Conservation (phyloP, 2,888 invertebrate species). For the Parthenolecanium corni region DNA sequence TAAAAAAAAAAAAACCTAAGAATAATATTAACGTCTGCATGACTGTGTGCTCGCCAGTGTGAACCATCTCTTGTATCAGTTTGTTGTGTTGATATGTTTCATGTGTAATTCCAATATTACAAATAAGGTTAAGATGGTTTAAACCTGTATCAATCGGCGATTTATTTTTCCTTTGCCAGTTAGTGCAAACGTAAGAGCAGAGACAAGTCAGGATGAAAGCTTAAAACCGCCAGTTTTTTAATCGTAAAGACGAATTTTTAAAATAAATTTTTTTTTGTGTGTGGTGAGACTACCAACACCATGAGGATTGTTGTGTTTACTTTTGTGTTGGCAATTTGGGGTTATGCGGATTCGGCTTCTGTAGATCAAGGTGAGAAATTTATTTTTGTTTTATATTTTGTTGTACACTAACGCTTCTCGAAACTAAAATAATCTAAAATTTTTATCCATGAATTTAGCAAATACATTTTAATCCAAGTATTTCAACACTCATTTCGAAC, state of each 20-base stretch:
- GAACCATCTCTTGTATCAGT: too few species aligned
- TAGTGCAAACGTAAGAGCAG: neutral
- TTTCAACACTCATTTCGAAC: too few species aligned
- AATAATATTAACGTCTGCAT: too few species aligned
- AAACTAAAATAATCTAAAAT: too few species aligned
- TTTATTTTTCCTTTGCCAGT: constrained; percentile 8
- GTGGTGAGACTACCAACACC: neutral
- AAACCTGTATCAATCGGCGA: constrained; percentile 15
- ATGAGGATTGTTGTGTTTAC: neutral
- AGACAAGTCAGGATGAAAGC: constrained; percentile 14
- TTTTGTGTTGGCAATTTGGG: neutral
- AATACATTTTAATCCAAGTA: too few species aligned
- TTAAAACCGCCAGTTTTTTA: constrained; percentile 2
- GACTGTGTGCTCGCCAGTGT: too few species aligned
- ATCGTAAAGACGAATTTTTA: neutral
- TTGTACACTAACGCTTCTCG: too few species aligned
- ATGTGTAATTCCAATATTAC: constrained; percentile 14
- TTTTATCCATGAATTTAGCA: too few species aligned
- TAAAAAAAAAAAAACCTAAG: too few species aligned
- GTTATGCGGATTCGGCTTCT: neutral
- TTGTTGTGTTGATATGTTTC: too few species aligned
- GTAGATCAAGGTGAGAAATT: constrained; percentile 8
- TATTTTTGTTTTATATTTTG: neutral
- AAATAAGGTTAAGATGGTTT: constrained; percentile 17
- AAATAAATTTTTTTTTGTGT: neutral